phyloP scores from a whole-genome alignment of 2,888 invertebrate genomes.

The Bruchidius siliquastri region DNA sequence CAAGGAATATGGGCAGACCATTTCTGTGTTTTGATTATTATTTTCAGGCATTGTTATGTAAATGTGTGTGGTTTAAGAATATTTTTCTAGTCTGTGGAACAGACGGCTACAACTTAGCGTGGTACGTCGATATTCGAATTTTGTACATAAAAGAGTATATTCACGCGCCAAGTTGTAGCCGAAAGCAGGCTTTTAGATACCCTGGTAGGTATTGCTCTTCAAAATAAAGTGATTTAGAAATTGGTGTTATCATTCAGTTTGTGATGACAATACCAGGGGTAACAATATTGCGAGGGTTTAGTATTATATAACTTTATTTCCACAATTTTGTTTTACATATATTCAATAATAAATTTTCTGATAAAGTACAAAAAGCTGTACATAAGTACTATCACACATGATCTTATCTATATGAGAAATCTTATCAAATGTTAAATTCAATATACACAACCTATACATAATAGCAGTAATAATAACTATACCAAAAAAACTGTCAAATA shows the following conservation, averaged over 20 bases:
- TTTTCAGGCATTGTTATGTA: not conserved
- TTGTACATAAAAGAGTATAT: too few relatives aligned
- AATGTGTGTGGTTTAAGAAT: not conserved
- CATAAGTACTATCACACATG: constrained; percentile 36
- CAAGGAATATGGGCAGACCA: constrained; percentile 40
- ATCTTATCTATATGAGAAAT: constrained; percentile 19
- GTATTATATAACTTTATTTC: constrained; percentile 29
- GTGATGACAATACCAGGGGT: too few relatives aligned
- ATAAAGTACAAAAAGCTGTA: constrained; percentile 37
- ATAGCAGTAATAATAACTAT: constrained; percentile 25
- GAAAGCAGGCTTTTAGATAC: too few relatives aligned
- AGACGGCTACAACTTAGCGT: too few relatives aligned
- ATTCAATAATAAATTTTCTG: constrained; percentile 30
- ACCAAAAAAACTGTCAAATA: constrained; percentile 28
- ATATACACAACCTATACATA: constrained; percentile 19
- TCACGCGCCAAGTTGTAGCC: too few relatives aligned
- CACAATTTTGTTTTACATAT: constrained; percentile 28
- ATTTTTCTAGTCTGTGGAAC: not conserved
- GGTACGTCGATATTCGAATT: too few relatives aligned
- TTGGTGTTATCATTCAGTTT: too few relatives aligned
- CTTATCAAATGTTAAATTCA: constrained; percentile 13
- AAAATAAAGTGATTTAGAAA: too few relatives aligned
- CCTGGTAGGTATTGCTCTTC: too few relatives aligned
- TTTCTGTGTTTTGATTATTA: constrained; percentile 30
- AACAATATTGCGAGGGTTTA: too few relatives aligned